These are phyloP conservation scores for Craterocephalus amniculus DNA, from an alignment of 2,797 vertebrate species.

Conservation along the genomic window DNA sequence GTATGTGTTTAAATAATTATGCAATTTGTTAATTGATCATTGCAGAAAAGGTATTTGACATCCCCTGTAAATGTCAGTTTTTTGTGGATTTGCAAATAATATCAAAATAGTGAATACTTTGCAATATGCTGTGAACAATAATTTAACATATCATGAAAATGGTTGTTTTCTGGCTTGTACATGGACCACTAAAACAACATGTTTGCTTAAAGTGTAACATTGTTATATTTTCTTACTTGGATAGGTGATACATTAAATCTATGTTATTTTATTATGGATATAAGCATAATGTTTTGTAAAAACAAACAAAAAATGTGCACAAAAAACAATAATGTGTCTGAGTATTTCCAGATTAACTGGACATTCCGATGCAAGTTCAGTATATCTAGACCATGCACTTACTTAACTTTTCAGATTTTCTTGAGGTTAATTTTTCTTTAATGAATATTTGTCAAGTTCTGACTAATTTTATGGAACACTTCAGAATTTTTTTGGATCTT, in stretches of 20 bases:
- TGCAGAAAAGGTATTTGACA: constrained; percentile 72
- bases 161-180: constrained; percentile 74
- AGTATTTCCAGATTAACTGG: constrained; percentile 62
- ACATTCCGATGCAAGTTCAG: constrained; percentile 42
- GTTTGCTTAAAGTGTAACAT: constrained; percentile 71
- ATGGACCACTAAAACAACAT: constrained; percentile 72
- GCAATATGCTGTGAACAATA: constrained; percentile 67
- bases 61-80: constrained; percentile 68
- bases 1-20: constrained; percentile 78
- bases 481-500: constrained; percentile 68
- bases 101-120: constrained; percentile 60
- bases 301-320: constrained; percentile 6
- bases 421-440: constrained; percentile 33
- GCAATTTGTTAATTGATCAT: constrained; percentile 78
- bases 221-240: constrained; percentile 81
- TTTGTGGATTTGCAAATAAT: constrained; percentile 66
- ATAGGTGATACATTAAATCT: constrained; percentile 68
- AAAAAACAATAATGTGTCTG: constrained; percentile 29
- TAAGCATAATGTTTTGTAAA: constrained; percentile 71
- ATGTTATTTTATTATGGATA: constrained; percentile 75
- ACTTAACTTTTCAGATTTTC: constrained; percentile 49
- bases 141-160: constrained; percentile 76
- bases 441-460: constrained; percentile 41
- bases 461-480: constrained; percentile 57
- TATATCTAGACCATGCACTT: constrained; percentile 62